phyloP scores from a whole-genome alignment of 2,888 invertebrate genomes.

The Watsonalla binaria region DNA sequence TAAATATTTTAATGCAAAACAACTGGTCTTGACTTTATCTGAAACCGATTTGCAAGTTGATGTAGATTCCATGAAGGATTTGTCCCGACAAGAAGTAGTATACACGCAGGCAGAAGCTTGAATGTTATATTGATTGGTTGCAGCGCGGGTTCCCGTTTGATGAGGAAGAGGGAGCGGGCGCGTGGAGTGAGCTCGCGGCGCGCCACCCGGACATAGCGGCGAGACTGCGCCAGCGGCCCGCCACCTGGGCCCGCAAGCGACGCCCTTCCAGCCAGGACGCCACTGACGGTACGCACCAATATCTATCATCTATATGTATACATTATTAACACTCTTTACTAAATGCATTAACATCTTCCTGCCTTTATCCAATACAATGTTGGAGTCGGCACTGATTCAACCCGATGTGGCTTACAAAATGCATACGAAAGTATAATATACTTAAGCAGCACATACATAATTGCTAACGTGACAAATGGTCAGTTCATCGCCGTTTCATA shows the following conservation, averaged over 20 bases:
- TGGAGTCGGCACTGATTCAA: too few relatives aligned
- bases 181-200: slow-evolving; percentile 84
- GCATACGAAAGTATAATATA: too few relatives aligned
- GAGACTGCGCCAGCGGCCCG: slow-evolving; percentile 78
- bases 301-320: too few relatives aligned
- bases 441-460: too few relatives aligned
- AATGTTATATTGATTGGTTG: slow-evolving; percentile 18
- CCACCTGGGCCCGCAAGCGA: slow-evolving; percentile 70
- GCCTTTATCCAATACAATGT: too few relatives aligned
- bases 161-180: slow-evolving; percentile 77
- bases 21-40: too few relatives aligned
- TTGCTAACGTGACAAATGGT: too few relatives aligned
- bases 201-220: slow-evolving; percentile 87
- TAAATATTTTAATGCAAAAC: too few relatives aligned
- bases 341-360: too few relatives aligned
- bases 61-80: not conserved
- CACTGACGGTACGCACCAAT: slow-evolving; percentile 50
- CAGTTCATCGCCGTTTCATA: too few relatives aligned
- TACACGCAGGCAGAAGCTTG: not conserved
- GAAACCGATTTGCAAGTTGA: not conserved
- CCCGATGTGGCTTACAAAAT: too few relatives aligned
- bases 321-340: too few relatives aligned
- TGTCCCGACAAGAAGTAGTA: not conserved
- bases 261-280: slow-evolving; percentile 68
- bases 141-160: slow-evolving; percentile 85